Conservation (phyloP, 2,888 invertebrate species). For the Autographa gamma region DNA sequence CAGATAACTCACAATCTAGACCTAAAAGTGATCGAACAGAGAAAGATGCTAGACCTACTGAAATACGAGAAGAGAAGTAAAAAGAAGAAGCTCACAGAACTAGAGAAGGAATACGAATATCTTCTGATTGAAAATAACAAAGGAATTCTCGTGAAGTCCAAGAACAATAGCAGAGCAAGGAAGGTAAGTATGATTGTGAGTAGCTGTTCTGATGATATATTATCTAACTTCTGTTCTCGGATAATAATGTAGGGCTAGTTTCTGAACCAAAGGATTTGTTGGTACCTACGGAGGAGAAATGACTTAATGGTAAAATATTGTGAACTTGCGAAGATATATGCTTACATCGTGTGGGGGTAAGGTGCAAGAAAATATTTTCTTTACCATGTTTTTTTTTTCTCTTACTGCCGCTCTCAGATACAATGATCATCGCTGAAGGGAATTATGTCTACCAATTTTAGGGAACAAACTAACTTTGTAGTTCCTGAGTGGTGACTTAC, state of each 20-base stretch:
- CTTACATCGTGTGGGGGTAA: neutral
- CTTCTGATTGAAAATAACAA: slow-evolving; percentile 89
- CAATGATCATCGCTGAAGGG: too few relatives aligned
- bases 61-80: slow-evolving; percentile 91
- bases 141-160: slow-evolving; percentile 84
- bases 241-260: neutral
- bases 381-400: neutral
- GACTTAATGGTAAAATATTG: neutral
- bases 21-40: slow-evolving; percentile 91
- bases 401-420: too few relatives aligned
- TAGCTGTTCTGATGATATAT: neutral
- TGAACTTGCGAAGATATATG: neutral
- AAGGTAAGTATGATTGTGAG: slow-evolving; percentile 84
- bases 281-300: neutral
- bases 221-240: neutral
- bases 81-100: slow-evolving; percentile 87
- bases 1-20: slow-evolving; percentile 89
- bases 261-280: neutral
- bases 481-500: too few relatives aligned
- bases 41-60: slow-evolving; percentile 92
- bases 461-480: too few relatives aligned
- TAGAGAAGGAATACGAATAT: slow-evolving; percentile 90
- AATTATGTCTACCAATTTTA: too few relatives aligned
- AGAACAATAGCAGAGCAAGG: slow-evolving; percentile 88
- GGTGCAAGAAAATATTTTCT: neutral